A percentile compares a stretch with the other conserved stretches of the same genome.
Conservation (phyloP, 2,888 invertebrate species). For the Dysmachus trigonus region DNA sequence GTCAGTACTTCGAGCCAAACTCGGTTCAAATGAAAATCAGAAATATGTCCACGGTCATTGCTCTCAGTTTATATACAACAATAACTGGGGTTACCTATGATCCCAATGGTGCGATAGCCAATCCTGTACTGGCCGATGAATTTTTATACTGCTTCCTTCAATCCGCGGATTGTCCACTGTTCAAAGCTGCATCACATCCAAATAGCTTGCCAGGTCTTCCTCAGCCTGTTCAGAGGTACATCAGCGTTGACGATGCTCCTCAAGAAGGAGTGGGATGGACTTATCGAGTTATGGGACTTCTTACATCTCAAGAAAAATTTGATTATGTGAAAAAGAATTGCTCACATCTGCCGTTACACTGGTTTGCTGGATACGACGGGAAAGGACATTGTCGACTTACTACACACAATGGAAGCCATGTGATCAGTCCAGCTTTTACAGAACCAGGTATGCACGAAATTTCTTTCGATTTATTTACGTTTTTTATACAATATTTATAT, state of each 20-base stretch:
- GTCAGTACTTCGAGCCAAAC: conserved; percentile 63
- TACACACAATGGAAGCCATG: conserved; percentile 77
- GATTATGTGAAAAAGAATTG: conserved; percentile 64
- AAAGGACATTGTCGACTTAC: conserved; percentile 77
- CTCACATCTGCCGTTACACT: conserved; percentile 65
- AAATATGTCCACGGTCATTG: conserved; percentile 72
- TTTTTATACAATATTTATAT: conserved; percentile 49
- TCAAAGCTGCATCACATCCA: conserved; percentile 68
- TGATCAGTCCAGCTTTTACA: conserved; percentile 84
- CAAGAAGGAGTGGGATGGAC: conserved; percentile 62
- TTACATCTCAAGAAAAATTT: conserved; percentile 56
- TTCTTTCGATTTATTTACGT: background rate
- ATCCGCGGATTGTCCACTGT: conserved; percentile 75
- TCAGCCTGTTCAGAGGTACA: conserved; percentile 60
- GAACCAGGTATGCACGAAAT: conserved; percentile 68
- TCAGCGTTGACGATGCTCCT: conserved; percentile 60
- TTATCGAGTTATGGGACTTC: conserved; percentile 60
- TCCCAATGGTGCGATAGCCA: conserved; percentile 54
- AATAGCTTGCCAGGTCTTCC: conserved; percentile 63
- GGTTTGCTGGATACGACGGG: conserved; percentile 73
- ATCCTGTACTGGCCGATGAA: conserved; percentile 69
- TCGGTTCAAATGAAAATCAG: conserved; percentile 74
- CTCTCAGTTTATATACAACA: conserved; percentile 71
- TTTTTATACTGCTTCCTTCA: conserved; percentile 80
- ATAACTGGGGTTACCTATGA: conserved; percentile 67